Evolutionary conservation across 2,888 invertebrate species (phyloP).

Genomic region (Lycocerus yunnanus): DNA sequence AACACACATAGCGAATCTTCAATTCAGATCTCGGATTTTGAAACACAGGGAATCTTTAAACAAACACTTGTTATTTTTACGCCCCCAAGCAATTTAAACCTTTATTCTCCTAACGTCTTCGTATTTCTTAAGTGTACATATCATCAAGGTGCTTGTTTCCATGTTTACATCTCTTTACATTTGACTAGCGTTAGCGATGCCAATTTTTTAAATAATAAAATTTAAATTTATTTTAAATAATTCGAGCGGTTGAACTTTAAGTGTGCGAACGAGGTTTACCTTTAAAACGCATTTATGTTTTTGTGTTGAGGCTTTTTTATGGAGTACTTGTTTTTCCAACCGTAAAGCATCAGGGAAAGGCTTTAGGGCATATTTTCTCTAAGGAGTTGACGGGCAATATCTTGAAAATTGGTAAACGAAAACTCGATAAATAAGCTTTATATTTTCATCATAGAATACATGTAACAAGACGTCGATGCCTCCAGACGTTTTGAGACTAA

Average conservation of each 20-base stretch:
- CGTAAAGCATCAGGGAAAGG: conserved; percentile 21
- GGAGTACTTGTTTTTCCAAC: conserved; percentile 20
- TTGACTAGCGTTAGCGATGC: conserved; percentile 21
- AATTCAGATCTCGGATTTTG: conserved; percentile 18
- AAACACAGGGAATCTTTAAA: conserved; percentile 24
- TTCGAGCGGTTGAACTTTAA: background rate
- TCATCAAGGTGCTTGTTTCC: conserved; percentile 27
- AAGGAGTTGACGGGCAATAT: conserved; percentile 21
- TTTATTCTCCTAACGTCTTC: conserved; percentile 23
- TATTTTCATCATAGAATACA: conserved; percentile 22
- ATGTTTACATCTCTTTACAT: conserved; percentile 21
- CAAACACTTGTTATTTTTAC: conserved; percentile 30
- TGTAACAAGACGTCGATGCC: conserved; percentile 9
- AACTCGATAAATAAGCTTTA: conserved; percentile 25
- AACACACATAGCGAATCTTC: conserved; percentile 10
- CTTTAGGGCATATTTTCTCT: conserved; percentile 18
- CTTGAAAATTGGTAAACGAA: conserved; percentile 28
- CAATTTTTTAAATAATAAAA: conserved; percentile 12
- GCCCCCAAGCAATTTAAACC: conserved; percentile 22
- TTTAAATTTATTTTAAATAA: background rate
- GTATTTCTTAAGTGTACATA: conserved; percentile 23
- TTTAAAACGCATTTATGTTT: conserved; percentile 19
- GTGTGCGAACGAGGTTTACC: conserved; percentile 4
- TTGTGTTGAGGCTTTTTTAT: conserved; percentile 23
- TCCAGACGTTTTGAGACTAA: conserved; percentile 14